These are phyloP conservation scores for Actinopyga echinites DNA, from an alignment of 53 echinoderm and acorn worm species.

Conservation along the genomic window DNA sequence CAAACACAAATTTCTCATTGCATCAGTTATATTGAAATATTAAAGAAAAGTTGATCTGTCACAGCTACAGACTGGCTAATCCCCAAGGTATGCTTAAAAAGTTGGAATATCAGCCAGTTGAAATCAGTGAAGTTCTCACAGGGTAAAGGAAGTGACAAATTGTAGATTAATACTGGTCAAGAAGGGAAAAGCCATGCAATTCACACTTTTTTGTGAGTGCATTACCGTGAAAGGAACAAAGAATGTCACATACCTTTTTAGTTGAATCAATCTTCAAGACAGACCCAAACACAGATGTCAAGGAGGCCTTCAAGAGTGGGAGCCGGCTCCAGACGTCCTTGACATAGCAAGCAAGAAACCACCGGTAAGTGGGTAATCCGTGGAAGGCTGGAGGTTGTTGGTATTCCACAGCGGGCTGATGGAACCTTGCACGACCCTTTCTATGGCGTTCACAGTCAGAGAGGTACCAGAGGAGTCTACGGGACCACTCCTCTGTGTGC, in stretches of 20 bases:
- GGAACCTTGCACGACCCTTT: background rate
- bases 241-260: slow-evolving; percentile 29
- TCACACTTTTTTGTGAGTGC: too few species aligned
- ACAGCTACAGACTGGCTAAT: too few species aligned
- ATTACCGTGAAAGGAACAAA: background rate
- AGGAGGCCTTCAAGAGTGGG: background rate
- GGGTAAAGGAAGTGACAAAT: too few species aligned
- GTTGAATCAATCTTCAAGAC: slow-evolving; percentile 45
- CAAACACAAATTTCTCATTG: too few species aligned
- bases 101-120: too few species aligned
- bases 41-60: too few species aligned
- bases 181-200: too few species aligned
- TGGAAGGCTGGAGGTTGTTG: background rate
- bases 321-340: slow-evolving; percentile 9
- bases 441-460: background rate
- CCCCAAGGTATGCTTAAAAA: too few species aligned
- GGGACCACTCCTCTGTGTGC: background rate
- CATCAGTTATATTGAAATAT: too few species aligned
- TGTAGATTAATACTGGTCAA: too few species aligned
- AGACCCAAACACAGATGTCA: slow-evolving; percentile 38
- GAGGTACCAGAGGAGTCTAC: background rate
- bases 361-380: background rate
- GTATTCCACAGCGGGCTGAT: background rate
- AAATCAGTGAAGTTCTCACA: too few species aligned
- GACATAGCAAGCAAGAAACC: slow-evolving; percentile 29